A percentile compares a stretch with the other conserved stretches of the same genome.
Conservation (phyloP, 2,888 invertebrate species). For the Cheilosia vernalis region DNA sequence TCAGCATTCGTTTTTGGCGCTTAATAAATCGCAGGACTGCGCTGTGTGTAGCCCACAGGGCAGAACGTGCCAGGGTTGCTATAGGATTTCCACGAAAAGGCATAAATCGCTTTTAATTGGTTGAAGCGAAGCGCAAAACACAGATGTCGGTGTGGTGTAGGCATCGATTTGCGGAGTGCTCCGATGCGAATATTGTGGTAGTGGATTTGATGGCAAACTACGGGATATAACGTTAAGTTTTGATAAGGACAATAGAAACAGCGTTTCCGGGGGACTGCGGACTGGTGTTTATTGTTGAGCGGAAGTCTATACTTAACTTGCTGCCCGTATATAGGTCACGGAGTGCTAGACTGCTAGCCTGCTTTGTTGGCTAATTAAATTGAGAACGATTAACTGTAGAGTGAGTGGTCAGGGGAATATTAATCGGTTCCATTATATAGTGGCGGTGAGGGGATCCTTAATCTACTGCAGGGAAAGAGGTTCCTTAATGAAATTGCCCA, state of each 20-base stretch:
- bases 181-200: background rate
- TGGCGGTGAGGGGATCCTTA: too few relatives aligned
- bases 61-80: slow-evolving; percentile 2
- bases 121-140: slow-evolving; percentile 40
- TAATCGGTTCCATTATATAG: background rate
- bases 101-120: slow-evolving; percentile 72
- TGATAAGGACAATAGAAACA: slow-evolving; percentile 23
- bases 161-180: slow-evolving; percentile 59
- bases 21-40: slow-evolving; percentile 59
- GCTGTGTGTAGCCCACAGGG: background rate
- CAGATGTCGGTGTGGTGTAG: slow-evolving; percentile 30
- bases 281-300: background rate
- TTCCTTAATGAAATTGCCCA: too few relatives aligned
- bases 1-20: slow-evolving; percentile 67
- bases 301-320: background rate
- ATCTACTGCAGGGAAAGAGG: too few relatives aligned
- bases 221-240: slow-evolving; percentile 46
- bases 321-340: slow-evolving; percentile 6
- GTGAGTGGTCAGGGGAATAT: background rate
- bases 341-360: too few relatives aligned
- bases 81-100: slow-evolving; percentile 26
- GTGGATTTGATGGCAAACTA: slow-evolving; percentile 43
- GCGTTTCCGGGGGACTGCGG: background rate
- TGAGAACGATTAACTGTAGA: slow-evolving; percentile 3
- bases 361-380: slow-evolving; percentile 15